Conservation (phyloP, 92 coral and sea anemone species). For the Pocillopora grandis region DNA sequence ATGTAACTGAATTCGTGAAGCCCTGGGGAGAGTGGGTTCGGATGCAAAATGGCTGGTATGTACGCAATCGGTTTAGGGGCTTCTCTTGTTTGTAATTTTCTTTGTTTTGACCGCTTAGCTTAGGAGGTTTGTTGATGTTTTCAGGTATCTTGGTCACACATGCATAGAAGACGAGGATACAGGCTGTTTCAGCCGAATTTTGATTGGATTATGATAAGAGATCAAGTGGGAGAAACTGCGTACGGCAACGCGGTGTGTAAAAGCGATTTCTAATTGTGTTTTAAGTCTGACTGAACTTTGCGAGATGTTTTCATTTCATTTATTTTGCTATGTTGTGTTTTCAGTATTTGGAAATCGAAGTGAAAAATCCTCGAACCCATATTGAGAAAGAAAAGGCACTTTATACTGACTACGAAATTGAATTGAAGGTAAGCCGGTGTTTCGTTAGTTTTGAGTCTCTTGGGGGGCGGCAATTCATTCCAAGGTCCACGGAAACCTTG, state of each 20-base stretch:
- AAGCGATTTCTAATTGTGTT: not conserved
- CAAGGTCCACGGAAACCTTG: not conserved
- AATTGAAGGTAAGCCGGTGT: conserved; percentile 61
- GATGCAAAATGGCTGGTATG: conserved; percentile 38
- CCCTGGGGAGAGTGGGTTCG: conserved; percentile 11
- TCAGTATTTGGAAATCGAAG: conserved; percentile 78
- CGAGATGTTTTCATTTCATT: not conserved
- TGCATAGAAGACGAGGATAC: conserved; percentile 27
- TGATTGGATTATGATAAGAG: conserved; percentile 59
- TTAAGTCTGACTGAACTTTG: not conserved
- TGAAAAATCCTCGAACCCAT: conserved; percentile 83
- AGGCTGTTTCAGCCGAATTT: conserved; percentile 39
- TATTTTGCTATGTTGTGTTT: not conserved
- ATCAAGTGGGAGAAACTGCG: conserved; percentile 61
- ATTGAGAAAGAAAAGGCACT: conserved; percentile 77
- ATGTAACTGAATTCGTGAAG: not conserved
- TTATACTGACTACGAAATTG: conserved; percentile 82
- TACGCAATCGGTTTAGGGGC: not conserved
- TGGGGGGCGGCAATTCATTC: not conserved
- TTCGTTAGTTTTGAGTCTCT: not conserved
- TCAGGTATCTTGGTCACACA: conserved; percentile 30
- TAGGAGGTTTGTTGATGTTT: conserved; percentile 13
- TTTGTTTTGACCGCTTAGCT: conserved; percentile 9
- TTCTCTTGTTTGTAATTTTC: not conserved
- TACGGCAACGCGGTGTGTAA: conserved; percentile 54